Evolutionary conservation across 1,140 invertebrate genomes (phyloP).

Genomic region (Geopemphigus sp.): DNA sequence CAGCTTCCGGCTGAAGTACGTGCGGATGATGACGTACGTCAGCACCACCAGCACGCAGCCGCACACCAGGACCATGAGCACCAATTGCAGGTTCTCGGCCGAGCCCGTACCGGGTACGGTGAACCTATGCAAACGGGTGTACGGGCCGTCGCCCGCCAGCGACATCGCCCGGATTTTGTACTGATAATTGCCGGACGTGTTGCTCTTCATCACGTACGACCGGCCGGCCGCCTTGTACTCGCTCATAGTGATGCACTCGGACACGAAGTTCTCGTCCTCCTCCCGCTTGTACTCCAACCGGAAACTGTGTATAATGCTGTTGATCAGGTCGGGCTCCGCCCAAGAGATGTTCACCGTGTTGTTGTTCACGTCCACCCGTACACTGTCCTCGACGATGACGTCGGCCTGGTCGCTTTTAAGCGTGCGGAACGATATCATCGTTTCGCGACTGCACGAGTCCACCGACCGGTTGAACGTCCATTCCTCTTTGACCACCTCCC

Average conservation of each 20-base stretch:
- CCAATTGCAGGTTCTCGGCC: background rate
- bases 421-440: constrained; percentile 52
- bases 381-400: constrained; percentile 34
- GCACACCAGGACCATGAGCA: constrained; percentile 38
- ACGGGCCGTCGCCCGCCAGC: constrained; percentile 51
- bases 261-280: background rate
- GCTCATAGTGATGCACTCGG: constrained; percentile 46
- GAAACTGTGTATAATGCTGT: constrained; percentile 81
- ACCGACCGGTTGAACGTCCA: background rate
- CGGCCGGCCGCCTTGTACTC: constrained; percentile 21
- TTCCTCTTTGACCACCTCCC: constrained; percentile 58
- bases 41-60: constrained; percentile 36
- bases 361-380: constrained; percentile 45
- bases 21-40: background rate
- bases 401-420: constrained; percentile 50
- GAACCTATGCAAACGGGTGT: constrained; percentile 34
- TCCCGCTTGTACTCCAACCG: constrained; percentile 61
- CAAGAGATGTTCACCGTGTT: constrained; percentile 52
- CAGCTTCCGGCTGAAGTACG: constrained; percentile 50
- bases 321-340: constrained; percentile 68
- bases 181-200: constrained; percentile 49
- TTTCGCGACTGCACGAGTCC: constrained; percentile 51
- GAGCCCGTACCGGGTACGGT: background rate
- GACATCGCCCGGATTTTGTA: constrained; percentile 51
- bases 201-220: constrained; percentile 34